Evolutionary conservation across 2,888 invertebrate genomes (phyloP), one percentile per base, ranked within the genome.

Genomic region (Neelides folsomi): DNA sequence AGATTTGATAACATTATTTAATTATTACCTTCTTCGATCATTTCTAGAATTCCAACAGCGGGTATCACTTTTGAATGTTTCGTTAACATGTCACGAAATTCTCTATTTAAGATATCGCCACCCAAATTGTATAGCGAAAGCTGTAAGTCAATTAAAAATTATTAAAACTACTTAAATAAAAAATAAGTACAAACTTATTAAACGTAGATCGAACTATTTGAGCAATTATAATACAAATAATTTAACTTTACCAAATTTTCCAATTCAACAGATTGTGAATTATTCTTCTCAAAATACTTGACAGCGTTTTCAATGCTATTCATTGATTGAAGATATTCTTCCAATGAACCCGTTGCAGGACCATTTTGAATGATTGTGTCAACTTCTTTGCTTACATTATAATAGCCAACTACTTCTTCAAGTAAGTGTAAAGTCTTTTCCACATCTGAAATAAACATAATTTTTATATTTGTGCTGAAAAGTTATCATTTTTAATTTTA

Each of bases 321-420:
- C 71, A 94, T 77, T 2, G 89, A 85, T 69, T 84, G 78, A 20
- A 78, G 66, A 65, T 75, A 79, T 36, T 71, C 68, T 15, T 75
- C 73, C 19, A 77, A 66, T 0, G 79, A 76, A 47, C 77, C 77
- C 2, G 78, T 73, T 27, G 80, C 77, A 1, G 87, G 92, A 7
- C 93, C 92, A 57, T 82, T 83, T 65, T 86, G 82, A 27, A 94
- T 84, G 3, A 83, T 77, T 61, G 81, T 80, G 55, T 90, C 92
- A 5, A 93, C 83, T 68, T 93, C 90, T 68, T 88, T 82, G 1
- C 90, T 86, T 34, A 94, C 89, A 73, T 92, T 90, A 70, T 97
- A 98, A 69, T 86, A 95, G 49, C 88, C 86, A 37, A 98, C 85
- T 0, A 97, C 95, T 71, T 86, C 86, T 67, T 97, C 95, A 62